Evolutionary conservation across 2,888 invertebrate species (phyloP).

Genomic region (Drosophila peninsularis): DNA sequence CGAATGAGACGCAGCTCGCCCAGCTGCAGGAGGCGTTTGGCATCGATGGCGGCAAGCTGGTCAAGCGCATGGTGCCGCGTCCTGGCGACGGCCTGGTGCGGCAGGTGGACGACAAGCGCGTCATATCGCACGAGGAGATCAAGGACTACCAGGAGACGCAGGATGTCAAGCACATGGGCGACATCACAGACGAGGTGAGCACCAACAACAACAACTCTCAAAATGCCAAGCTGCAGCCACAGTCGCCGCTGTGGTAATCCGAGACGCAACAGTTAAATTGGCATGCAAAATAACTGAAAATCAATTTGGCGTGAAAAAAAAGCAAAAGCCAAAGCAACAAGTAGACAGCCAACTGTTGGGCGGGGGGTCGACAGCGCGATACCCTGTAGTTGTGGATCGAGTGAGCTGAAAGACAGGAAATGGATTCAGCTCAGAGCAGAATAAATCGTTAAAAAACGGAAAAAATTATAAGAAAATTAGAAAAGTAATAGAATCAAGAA

Average conservation of each 20-base stretch:
- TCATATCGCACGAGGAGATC: slow-evolving; percentile 92
- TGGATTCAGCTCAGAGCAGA: background rate
- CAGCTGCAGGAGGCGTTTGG: slow-evolving; percentile 69
- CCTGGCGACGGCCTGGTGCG: slow-evolving; percentile 90
- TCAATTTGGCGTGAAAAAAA: slow-evolving; percentile 78
- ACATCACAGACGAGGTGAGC: slow-evolving; percentile 93
- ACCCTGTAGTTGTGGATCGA: slow-evolving; percentile 9
- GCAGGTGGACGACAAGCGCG: slow-evolving; percentile 91
- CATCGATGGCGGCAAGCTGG: slow-evolving; percentile 68
- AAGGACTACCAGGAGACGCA: slow-evolving; percentile 93
- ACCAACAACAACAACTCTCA: background rate
- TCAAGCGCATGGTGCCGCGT: slow-evolving; percentile 86
- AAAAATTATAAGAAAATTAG: no score
- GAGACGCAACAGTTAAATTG: slow-evolving; percentile 54
- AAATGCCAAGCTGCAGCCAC: background rate
- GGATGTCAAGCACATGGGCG: slow-evolving; percentile 92
- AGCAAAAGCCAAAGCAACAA: slow-evolving; percentile 39
- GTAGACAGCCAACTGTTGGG: background rate
- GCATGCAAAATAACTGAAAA: slow-evolving; percentile 76
- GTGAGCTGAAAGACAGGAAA: background rate
- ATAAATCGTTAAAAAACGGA: no score
- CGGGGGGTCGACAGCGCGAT: background rate
- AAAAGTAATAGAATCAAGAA: no score
- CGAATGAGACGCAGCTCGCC: slow-evolving; percentile 64
- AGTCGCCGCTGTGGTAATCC: slow-evolving; percentile 36